A percentile compares a stretch with the other conserved stretches of the same genome.
Evolutionary conservation across 2,888 invertebrate species (phyloP).

Genomic region (Muschampia plurimacula): DNA sequence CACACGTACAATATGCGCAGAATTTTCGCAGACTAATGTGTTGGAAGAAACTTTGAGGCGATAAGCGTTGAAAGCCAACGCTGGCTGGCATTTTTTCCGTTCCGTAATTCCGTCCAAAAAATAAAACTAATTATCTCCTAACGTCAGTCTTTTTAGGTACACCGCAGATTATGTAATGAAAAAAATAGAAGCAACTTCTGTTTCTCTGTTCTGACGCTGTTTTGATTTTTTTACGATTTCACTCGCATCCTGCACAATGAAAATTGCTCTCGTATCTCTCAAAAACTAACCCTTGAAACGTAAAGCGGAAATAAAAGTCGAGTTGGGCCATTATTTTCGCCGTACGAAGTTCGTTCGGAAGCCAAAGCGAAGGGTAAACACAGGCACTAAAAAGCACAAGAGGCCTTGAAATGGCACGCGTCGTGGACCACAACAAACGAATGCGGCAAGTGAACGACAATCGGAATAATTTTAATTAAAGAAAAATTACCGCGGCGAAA

Average conservation of each 20-base stretch:
- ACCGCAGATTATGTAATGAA: slow-evolving; percentile 1
- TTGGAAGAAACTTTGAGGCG: slow-evolving; percentile 74
- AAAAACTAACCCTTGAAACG: slow-evolving; percentile 45
- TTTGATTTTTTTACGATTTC: slow-evolving; percentile 15
- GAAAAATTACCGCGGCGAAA: slow-evolving; percentile 80
- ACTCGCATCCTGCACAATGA: slow-evolving; percentile 34
- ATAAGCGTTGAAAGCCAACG: slow-evolving; percentile 75
- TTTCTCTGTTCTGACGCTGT: slow-evolving; percentile 8
- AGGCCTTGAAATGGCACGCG: slow-evolving; percentile 78
- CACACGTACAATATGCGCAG: slow-evolving; percentile 80
- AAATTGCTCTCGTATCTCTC: slow-evolving; percentile 38
- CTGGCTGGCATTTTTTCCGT: slow-evolving; percentile 59
- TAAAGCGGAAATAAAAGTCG: slow-evolving; percentile 54
- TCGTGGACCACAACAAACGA: slow-evolving; percentile 81
- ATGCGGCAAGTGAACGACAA: slow-evolving; percentile 74
- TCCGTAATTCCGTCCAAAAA: slow-evolving; percentile 39
- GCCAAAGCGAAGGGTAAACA: slow-evolving; percentile 74
- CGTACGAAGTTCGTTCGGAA: slow-evolving; percentile 57
- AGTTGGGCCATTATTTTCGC: slow-evolving; percentile 66
- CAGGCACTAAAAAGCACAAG: slow-evolving; percentile 83
- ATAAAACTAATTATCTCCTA: slow-evolving; percentile 37
- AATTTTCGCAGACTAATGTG: slow-evolving; percentile 78
- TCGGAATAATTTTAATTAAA: slow-evolving; percentile 85
- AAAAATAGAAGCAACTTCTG: not conserved
- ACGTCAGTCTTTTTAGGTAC: slow-evolving; percentile 26